These are phyloP conservation scores for Darevskia nairensis DNA, from an alignment of 2,797 vertebrate species.

Conservation along the genomic window DNA sequence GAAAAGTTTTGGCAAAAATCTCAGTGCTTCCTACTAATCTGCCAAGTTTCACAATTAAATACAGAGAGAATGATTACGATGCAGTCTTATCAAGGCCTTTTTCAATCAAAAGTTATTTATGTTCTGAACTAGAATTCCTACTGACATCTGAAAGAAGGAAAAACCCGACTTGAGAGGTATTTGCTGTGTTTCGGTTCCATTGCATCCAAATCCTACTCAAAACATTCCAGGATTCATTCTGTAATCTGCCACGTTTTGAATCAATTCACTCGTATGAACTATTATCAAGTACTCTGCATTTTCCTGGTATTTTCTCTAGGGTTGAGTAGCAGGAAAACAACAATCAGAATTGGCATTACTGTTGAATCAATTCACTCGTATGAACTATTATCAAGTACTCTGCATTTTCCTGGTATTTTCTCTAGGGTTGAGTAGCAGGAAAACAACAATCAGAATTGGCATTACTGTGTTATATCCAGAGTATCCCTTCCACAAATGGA, in stretches of 20 bases:
- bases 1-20: not conserved
- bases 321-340: not conserved
- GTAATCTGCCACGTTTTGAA: not conserved
- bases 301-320: not conserved
- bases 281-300: not conserved
- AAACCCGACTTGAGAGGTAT: not conserved
- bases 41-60: not conserved
- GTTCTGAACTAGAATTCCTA: not conserved
- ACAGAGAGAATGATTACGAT: not conserved
- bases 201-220: not conserved
- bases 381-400: not conserved
- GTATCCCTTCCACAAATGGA: no score
- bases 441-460: not conserved
- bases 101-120: not conserved
- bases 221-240: not conserved
- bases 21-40: not conserved
- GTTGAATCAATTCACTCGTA: not conserved
- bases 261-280: not conserved
- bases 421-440: not conserved
- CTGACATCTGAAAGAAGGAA: not conserved
- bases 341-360: not conserved
- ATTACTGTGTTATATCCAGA: not conserved
- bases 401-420: not conserved
- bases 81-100: not conserved
- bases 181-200: not conserved